These are phyloP conservation scores for Knipowitschia caucasica DNA, from an alignment of 2,797 vertebrate genomes.

Conservation along the genomic window DNA sequence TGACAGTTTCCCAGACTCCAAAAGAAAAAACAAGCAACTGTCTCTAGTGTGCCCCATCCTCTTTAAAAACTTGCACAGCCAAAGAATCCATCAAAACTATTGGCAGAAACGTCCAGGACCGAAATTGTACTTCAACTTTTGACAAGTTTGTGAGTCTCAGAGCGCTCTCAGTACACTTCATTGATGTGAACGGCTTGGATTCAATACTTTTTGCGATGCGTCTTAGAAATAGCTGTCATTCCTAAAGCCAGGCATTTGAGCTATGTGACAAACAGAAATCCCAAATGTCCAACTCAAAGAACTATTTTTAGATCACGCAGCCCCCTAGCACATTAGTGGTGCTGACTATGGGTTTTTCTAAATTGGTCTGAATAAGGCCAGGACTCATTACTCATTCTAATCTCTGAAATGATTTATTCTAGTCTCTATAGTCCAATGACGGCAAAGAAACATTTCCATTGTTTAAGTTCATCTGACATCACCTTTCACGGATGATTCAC, in stretches of 20 bases:
- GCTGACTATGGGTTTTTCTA: conserved; percentile 1
- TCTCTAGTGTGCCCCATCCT: not conserved
- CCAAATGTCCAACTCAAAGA: not conserved
- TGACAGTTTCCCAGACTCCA: conserved; percentile 39
- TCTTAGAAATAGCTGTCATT: not conserved
- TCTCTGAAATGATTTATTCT: not conserved
- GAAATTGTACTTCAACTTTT: not conserved
- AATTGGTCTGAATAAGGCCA: not conserved
- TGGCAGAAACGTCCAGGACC: not conserved
- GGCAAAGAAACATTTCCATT: too few species aligned
- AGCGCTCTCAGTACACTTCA: not conserved
- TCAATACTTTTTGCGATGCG: too few species aligned
- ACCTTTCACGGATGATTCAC: conserved; percentile 12
- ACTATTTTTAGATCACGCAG: not conserved
- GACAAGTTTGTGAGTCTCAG: not conserved
- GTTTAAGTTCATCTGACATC: not conserved
- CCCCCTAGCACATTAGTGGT: not conserved
- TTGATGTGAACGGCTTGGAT: too few species aligned
- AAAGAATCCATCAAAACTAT: not conserved
- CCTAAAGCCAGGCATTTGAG: not conserved
- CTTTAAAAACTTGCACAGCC: conserved; percentile 6
- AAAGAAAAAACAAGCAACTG: conserved; percentile 27
- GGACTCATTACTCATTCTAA: not conserved
- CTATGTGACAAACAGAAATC: not conserved
- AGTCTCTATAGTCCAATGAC: not conserved